These are phyloP conservation scores for Mormyrus hasselquistii DNA, from an alignment of 2,797 vertebrate species.

Conservation along the genomic window DNA sequence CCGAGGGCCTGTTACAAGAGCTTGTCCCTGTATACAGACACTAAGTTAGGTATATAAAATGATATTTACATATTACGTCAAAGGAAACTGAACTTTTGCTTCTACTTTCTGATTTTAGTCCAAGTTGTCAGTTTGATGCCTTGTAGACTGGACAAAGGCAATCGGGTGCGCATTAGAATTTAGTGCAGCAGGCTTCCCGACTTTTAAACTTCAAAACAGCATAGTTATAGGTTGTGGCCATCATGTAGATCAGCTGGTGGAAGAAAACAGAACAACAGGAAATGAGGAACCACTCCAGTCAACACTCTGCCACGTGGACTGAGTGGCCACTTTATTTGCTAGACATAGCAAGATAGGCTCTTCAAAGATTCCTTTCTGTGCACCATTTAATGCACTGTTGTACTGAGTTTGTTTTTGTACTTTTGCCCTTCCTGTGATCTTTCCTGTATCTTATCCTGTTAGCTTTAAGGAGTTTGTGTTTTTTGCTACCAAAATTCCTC, in stretches of 20 bases:
- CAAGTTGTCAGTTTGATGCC: slow-evolving; percentile 76
- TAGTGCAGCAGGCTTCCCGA: slow-evolving; percentile 99
- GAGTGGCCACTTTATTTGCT: background rate
- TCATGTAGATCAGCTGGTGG: slow-evolving; percentile 99
- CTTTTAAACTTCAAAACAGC: slow-evolving; percentile 99
- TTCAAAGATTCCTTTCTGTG: background rate
- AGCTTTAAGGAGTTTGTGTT: background rate
- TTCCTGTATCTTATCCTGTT: background rate
- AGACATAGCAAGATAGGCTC: background rate
- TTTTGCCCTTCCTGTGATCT: background rate
- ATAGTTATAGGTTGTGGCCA: slow-evolving; percentile 99
- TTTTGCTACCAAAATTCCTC: background rate
- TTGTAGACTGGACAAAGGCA: slow-evolving; percentile 57
- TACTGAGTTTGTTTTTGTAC: background rate
- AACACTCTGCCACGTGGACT: slow-evolving; percentile 14
- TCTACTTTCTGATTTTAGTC: slow-evolving; percentile 63
- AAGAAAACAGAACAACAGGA: slow-evolving; percentile 74
- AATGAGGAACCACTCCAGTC: slow-evolving; percentile 56
- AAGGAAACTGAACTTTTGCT: slow-evolving; percentile 67
- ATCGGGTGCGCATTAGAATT: slow-evolving; percentile 82
- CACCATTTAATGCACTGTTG: background rate
- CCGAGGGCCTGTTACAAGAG: slow-evolving; percentile 34
- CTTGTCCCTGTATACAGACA: slow-evolving; percentile 54
- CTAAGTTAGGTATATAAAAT: slow-evolving; percentile 69
- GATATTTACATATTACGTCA: slow-evolving; percentile 87